Base-by-base conservation (phyloP, 1,140 invertebrate species). In the Metaphire vulgaris region DNA sequence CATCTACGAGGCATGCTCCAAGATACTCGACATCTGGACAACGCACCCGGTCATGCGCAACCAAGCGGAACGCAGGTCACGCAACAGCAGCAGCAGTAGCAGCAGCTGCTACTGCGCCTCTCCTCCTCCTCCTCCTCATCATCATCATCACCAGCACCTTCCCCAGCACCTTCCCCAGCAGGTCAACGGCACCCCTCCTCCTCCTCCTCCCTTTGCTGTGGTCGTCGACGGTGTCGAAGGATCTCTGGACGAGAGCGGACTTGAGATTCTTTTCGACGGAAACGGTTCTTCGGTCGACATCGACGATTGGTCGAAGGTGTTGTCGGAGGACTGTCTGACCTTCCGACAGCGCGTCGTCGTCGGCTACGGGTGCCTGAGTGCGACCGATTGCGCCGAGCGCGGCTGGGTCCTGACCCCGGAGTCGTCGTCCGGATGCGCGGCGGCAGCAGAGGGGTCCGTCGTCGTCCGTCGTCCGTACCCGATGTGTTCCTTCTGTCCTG, bases 401-500 rank as follows among this genome's bases (percentile, higher is more conserved):
- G 68, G 69, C 26, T 75, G 79, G 73, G 72, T 41, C 1, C 2
- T 72, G 28, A 69, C n/a, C n/a, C n/a, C n/a, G n/a, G n/a, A n/a
- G n/a, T n/a, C 34, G 12, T 79, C 79, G 2, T 65, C 64, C 0
- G 76, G 70, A n/a, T 82, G 82, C 76, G 72, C 74, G 65, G 34
- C 67, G 31, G 65, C 74, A 16, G 30, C 31, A n/a, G n/a, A n/a
- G n/a, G n/a, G n/a, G n/a, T n/a, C n/a, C n/a, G n/a, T n/a, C 28
- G 75, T 69, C 1, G 34, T 75, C 14, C 29, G n/a, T n/a, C 26
- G 6, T 26, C 75, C 74, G 76, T 81, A 26, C 82, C 82, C 34
- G 74, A 83, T 75, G 78, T 86, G 34, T 87, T 85, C 78, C 80
- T 86, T 1, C 82, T 87, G 77, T 86, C 84, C 14, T 33, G 85